These are phyloP conservation scores for Myripristis jacobus DNA, from an alignment of 2,797 vertebrate species.

Conservation along the genomic window DNA sequence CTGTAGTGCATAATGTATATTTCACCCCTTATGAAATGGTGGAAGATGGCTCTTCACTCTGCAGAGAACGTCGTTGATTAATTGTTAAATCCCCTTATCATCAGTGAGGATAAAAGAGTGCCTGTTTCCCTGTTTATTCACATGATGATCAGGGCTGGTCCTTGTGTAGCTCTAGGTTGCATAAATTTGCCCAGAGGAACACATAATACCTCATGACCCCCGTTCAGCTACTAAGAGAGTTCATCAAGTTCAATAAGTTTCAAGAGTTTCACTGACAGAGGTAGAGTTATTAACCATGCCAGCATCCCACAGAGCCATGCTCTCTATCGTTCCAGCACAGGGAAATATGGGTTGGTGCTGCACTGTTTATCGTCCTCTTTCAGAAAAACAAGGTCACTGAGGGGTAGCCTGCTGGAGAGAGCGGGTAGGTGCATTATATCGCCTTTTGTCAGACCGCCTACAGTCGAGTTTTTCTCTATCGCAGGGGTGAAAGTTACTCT, in stretches of 20 bases:
- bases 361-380: slow-evolving; percentile 64
- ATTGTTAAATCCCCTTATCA: neutral
- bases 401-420: slow-evolving; percentile 61
- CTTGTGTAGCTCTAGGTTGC: neutral
- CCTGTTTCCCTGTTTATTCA: neutral
- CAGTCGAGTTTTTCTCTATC: slow-evolving; percentile 37
- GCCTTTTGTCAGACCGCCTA: slow-evolving; percentile 52
- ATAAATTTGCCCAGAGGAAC: neutral
- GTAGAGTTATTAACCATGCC: slow-evolving; percentile 50
- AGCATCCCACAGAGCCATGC: neutral
- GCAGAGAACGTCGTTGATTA: neutral
- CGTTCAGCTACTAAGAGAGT: slow-evolving; percentile 25
- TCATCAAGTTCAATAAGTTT: slow-evolving; percentile 58
- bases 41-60: neutral
- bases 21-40: neutral
- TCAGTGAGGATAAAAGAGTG: no score
- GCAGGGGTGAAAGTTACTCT: neutral
- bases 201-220: neutral
- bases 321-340: slow-evolving; percentile 62
- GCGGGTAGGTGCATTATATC: slow-evolving; percentile 52
- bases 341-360: slow-evolving; percentile 30
- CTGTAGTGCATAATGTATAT: neutral
- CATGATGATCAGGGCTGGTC: neutral
- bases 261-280: slow-evolving; percentile 16
- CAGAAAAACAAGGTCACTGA: slow-evolving; percentile 67